These are phyloP conservation scores for Muscicapa adusta DNA, from an alignment of 2,113 vertebrate species.

Conservation along the genomic window DNA sequence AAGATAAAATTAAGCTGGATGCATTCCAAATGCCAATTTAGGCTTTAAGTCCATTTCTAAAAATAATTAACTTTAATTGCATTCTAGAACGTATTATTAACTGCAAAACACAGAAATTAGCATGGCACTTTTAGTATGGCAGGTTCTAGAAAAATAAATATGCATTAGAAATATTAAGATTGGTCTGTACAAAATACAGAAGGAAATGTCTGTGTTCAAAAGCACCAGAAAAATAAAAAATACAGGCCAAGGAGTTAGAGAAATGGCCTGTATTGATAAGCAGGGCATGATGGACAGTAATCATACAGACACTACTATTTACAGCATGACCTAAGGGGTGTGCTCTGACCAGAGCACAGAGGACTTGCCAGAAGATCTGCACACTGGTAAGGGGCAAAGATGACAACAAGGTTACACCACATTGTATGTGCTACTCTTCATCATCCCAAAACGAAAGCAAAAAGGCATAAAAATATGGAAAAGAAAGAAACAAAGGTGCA, in stretches of 20 bases:
- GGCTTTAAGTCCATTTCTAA: background rate
- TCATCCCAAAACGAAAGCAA: background rate
- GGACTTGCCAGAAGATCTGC: background rate
- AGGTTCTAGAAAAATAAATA: background rate
- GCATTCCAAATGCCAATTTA: background rate
- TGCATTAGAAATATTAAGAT: background rate
- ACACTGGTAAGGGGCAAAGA: background rate
- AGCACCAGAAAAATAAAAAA: background rate
- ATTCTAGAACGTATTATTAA: background rate
- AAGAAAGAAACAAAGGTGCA: background rate
- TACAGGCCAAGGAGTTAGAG: background rate
- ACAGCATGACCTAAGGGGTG: background rate
- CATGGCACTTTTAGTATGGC: background rate
- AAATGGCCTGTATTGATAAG: background rate
- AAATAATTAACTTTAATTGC: conserved; percentile 16
- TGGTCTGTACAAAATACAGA: background rate
- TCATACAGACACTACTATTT: background rate
- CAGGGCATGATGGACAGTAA: background rate
- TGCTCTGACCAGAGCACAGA: background rate
- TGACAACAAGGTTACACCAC: background rate
- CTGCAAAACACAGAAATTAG: background rate
- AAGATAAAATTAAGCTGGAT: conserved; percentile 22
- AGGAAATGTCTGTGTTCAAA: background rate
- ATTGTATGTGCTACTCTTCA: background rate
- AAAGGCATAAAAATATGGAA: background rate